Evolutionary conservation across 2,797 vertebrate species (phyloP), one percentile per base, ranked within the genome.

Genomic region (Morelia viridis): DNA sequence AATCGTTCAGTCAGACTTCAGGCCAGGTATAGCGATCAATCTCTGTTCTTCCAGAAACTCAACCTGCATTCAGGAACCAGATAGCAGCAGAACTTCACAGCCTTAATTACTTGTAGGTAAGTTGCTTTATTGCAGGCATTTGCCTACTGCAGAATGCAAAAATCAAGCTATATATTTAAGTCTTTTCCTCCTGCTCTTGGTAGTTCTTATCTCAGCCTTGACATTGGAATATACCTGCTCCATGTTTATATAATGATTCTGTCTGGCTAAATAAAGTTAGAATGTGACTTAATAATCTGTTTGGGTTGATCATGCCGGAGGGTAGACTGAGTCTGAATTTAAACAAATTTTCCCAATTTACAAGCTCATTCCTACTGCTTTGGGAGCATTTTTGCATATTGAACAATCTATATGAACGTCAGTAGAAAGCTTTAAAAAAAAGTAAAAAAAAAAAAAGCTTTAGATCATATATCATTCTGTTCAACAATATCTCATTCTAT

Each of bases 391-490:
- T 61, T 91, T 90, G 85, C 64, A 58, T 50, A 10, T 5, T 10
- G 3, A 22, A 50, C 5, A 92, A 53, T 31, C 26, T 1, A 15
- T 0, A 92, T 35, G 60, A 90, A 91, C 28, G 4, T 88, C 61
- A 83, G 7, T 1, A 58, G 57, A 26, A 62, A 91, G 84, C 92
- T 94, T 68, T 94, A 93, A 71, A 90, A 60, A 84, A 58, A 88
- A 87, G 53, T 94, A 94, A 19, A 60, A 80, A 80, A 17, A 87
- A 61, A 85, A 3, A 58, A 94, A 93, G 93, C 35, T 41, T 97
- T 96, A 97, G 95, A 94, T 96, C 95, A 96, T 94, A 95, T 94
- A 94, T 96, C 96, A 97, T 88, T 83, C 85, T 90, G 88, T 90
- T 60, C 91, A 94, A 85, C 93, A 94, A 92, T 95, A 87, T 93